Evolutionary conservation across 2,888 invertebrate genomes (phyloP), one percentile per base, ranked within the genome.

Genomic region (Argynnis bischoffii): DNA sequence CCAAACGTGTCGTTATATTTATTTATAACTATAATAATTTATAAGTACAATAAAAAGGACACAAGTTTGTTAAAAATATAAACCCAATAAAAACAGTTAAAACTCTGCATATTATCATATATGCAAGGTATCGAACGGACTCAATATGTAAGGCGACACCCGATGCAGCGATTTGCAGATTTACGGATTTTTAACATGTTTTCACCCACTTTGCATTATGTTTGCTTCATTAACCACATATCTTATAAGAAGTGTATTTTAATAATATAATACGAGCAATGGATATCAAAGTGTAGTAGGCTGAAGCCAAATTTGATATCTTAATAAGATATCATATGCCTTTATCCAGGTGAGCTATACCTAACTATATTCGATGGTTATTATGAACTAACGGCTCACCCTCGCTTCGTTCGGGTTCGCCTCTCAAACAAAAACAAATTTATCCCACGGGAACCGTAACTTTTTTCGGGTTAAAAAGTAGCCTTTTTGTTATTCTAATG

Each of bases 201-300:
- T 61, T 55, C 35, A 47, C 35, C 66, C 66, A 59, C 66, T 48
- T 66, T 61, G 66, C 63, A 61, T 71, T 66, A 66, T 55, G 51
- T 71, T 53, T 64, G 70, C 70, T 66, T 69, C 69, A 61, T 69
- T 65, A 66, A 48, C 14, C 53, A 56, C 53, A 46, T 63, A 26
- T 53, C 46, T 21, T 6, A 15, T 21, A 15, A 13, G 11, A n/a
- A 35, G 41, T 46, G 57, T 18, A 46, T 57, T 57, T 57, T 21
- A 57, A 57, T 57, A 57, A 26, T 53, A 53, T 46, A 57, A 46
- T 8, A 21, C 35, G 11, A 41, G 35, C 35, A 41, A 57, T 57
- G 57, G 46, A 57, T 57, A 16, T 3, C 21, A 14, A 57, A 47
- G 4, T 46, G 57, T 21, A 35, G 35, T 35, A 46, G 46, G 46